A percentile compares a stretch with the other conserved stretches of the same genome.
Evolutionary conservation across 2,797 vertebrate species (phyloP).

Genomic region (Myotis vivesi): DNA sequence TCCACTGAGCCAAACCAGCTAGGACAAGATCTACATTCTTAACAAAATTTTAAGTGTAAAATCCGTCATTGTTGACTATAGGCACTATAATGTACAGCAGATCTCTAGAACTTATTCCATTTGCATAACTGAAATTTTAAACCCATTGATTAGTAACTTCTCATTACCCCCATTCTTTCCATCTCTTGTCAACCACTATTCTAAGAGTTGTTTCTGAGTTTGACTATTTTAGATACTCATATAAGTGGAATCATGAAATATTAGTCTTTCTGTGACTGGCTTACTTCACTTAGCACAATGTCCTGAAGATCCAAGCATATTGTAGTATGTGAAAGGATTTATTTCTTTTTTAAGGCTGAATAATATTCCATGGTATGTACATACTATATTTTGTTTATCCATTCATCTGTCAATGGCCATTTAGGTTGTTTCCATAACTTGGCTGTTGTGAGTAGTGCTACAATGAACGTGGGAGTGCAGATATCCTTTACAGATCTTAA

Average conservation of each 20-base stretch:
- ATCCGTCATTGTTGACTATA: neutral
- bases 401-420: neutral
- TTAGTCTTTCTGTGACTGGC: neutral
- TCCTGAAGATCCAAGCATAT: neutral
- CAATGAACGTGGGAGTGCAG: neutral
- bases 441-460: neutral
- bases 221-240: slow-evolving; percentile 1
- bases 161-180: neutral
- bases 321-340: neutral
- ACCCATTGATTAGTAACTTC: neutral
- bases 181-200: neutral
- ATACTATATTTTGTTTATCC: neutral
- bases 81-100: neutral
- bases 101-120: neutral
- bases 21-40: neutral
- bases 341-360: slow-evolving; percentile 6
- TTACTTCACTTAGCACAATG: slow-evolving; percentile 10
- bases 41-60: neutral
- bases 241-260: neutral
- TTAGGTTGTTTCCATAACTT: neutral
- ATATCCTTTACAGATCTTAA: neutral
- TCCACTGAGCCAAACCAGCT: no score
- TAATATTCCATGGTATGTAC: neutral
- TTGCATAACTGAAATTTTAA: slow-evolving; percentile 18
- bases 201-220: neutral